phyloP scores from a whole-genome alignment of 2,888 invertebrate genomes.

The Spicauda simplicius region DNA sequence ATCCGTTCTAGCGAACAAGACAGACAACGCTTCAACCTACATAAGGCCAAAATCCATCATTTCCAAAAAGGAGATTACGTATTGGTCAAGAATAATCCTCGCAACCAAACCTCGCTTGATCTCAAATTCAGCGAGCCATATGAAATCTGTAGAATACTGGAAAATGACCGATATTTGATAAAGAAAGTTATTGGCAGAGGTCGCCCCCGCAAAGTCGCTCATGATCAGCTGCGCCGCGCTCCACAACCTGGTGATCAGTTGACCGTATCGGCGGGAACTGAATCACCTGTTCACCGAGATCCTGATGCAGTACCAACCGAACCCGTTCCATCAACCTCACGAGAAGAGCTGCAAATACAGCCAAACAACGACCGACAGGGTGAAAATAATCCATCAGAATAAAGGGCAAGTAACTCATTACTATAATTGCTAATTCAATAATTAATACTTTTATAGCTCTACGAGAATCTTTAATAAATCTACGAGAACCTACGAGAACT shows the following conservation, averaged over 20 bases:
- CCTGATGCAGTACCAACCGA: background rate
- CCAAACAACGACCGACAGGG: background rate
- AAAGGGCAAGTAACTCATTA: background rate
- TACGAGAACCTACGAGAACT: background rate
- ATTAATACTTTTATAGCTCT: too few species aligned
- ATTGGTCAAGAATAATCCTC: conserved; percentile 42
- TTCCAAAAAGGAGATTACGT: conserved; percentile 25
- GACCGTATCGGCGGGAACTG: conserved; percentile 39
- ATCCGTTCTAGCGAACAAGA: conserved; percentile 28
- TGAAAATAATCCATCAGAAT: background rate
- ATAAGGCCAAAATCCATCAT: conserved; percentile 35
- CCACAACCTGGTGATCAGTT: conserved; percentile 39
- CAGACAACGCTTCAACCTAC: conserved; percentile 40
- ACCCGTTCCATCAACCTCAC: conserved; percentile 17
- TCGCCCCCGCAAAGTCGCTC: too few species aligned
- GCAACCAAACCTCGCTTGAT: conserved; percentile 42
- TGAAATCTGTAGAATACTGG: conserved; percentile 34
- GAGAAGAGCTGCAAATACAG: conserved; percentile 15
- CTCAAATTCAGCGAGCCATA: conserved; percentile 42
- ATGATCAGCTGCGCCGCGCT: conserved; percentile 24
- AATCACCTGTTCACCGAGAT: conserved; percentile 6
- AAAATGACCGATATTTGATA: conserved; percentile 39
- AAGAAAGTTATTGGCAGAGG: conserved; percentile 36
- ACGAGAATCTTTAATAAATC: background rate
- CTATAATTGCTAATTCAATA: background rate